Conservation (phyloP, 2,113 vertebrate species). For the Syrmaticus mikado region DNA sequence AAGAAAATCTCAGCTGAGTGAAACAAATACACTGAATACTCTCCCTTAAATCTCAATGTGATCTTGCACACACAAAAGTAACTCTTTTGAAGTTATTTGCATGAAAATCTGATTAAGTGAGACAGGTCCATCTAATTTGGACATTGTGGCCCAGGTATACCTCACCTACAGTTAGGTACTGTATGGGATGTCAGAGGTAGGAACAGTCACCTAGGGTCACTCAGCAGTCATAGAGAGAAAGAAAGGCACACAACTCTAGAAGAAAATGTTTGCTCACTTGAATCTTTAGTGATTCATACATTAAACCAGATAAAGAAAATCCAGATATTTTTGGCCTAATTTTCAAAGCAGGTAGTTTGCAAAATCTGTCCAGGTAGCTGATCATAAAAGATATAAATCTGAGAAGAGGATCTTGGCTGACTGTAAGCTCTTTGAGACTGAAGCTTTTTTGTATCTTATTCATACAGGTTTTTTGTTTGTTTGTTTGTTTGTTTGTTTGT, state of each 20-base stretch:
- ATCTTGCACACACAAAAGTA: not conserved
- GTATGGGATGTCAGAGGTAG: not conserved
- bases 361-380: not conserved
- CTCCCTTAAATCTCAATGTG: not conserved
- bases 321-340: not conserved
- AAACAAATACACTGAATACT: fast-evolving
- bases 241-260: not conserved
- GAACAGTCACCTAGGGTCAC: not conserved
- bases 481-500: not conserved
- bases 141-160: not conserved
- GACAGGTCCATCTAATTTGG: not conserved
- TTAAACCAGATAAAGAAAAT: not conserved
- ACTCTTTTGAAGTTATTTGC: not conserved
- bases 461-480: not conserved
- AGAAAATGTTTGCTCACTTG: not conserved
- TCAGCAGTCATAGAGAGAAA: not conserved
- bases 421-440: not conserved
- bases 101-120: not conserved
- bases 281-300: not conserved
- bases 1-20: not conserved
- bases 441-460: not conserved
- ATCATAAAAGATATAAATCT: not conserved
- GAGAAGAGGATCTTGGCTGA: not conserved
- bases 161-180: not conserved
- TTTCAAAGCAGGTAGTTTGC: not conserved